phyloP scores from a whole-genome alignment of 2,888 invertebrate species.

The Nephrotoma flavescens region DNA sequence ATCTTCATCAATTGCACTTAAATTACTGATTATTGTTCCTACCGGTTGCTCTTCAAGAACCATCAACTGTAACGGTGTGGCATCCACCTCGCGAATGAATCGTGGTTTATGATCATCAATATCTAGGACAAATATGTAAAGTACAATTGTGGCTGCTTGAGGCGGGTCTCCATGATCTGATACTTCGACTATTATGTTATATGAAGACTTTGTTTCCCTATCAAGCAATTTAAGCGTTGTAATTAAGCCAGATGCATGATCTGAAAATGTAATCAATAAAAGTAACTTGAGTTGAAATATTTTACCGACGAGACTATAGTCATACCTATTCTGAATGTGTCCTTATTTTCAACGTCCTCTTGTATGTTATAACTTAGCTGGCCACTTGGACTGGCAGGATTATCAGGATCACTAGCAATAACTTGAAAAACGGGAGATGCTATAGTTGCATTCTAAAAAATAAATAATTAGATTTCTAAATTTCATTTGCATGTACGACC shows the following conservation, averaged over 20 bases:
- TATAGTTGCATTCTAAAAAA: constrained; percentile 48
- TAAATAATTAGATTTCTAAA: background rate
- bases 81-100: constrained; percentile 49
- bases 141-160: constrained; percentile 55
- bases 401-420: constrained; percentile 63
- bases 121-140: constrained; percentile 53
- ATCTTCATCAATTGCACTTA: constrained; percentile 61
- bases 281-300: background rate
- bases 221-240: constrained; percentile 54
- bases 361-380: constrained; percentile 55
- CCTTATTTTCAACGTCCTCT: constrained; percentile 48
- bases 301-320: background rate
- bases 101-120: constrained; percentile 67
- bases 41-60: constrained; percentile 51
- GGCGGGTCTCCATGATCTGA: constrained; percentile 64
- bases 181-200: constrained; percentile 64
- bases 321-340: constrained; percentile 44
- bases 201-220: constrained; percentile 55
- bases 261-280: constrained; percentile 21
- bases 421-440: constrained; percentile 63
- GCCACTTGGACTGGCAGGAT: constrained; percentile 59
- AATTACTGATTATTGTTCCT: constrained; percentile 48
- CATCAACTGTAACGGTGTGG: constrained; percentile 44
- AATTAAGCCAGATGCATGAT: constrained; percentile 54
- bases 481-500: background rate